Evolutionary conservation across 2,797 vertebrate genomes (phyloP).

Genomic region (Oryzias sinensis): DNA sequence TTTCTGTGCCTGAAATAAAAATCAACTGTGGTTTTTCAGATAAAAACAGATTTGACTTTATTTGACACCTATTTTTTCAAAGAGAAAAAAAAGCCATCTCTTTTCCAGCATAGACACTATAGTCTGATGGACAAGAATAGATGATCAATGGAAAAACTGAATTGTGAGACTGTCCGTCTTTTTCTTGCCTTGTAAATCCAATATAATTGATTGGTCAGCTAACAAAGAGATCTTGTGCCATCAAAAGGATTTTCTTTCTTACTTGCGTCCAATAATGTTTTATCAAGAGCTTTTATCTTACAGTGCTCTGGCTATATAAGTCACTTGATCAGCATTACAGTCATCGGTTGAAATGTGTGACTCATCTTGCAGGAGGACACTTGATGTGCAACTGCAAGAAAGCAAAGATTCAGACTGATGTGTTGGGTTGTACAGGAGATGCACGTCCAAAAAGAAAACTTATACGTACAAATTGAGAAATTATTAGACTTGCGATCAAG

Average conservation of each 20-base stretch:
- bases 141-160: neutral
- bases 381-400: conserved; percentile 53
- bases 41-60: conserved; percentile 7
- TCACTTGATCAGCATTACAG: conserved; percentile 54
- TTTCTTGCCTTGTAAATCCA: conserved; percentile 3
- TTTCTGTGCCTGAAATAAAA: conserved; percentile 34
- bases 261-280: conserved; percentile 11
- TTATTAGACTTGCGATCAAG: conserved; percentile 35
- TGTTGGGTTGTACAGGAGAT: conserved; percentile 52
- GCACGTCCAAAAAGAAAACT: conserved; percentile 32
- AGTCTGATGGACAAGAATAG: neutral
- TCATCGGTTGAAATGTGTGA: conserved; percentile 35
- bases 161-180: conserved; percentile 1
- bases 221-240: conserved; percentile 1
- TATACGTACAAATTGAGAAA: conserved; percentile 39
- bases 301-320: conserved; percentile 13
- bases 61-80: conserved; percentile 1
- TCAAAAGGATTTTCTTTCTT: conserved; percentile 14
- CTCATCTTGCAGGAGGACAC: conserved; percentile 50
- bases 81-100: neutral
- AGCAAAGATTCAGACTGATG: conserved; percentile 52
- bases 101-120: conserved; percentile 10
- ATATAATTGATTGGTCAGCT: neutral
- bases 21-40: conserved; percentile 1
- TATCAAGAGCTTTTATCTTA: conserved; percentile 14